Base-by-base conservation (phyloP, 2,888 invertebrate species). In the Coenonympha arcania region DNA sequence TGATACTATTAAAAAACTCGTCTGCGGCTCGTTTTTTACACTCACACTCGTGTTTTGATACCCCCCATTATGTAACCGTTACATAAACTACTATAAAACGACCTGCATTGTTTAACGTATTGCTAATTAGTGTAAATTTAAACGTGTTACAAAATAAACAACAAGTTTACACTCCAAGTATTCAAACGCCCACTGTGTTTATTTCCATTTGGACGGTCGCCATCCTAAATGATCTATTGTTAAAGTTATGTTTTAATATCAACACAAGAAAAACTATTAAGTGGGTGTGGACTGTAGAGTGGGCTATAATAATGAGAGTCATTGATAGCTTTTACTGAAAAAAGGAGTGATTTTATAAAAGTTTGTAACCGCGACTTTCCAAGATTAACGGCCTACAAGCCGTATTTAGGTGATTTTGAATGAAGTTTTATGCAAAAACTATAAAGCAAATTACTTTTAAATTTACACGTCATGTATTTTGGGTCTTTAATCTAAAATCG, bases 221-320 rank as follows among this genome's bases (percentile, higher is more conserved):
- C 69, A 69, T 59, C 57, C 44, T 56, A 60, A 62, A 59, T 56
- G 57, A 59, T 62, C 62, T 65, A 69, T 65, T 68, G 64, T 67
- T 62, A 58, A 58, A 57, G 57, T 60, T 59, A 50, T 53, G 60
- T 54, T 59, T 55, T 60, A 60, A 62, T 62, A 53, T 44, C 44
- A 42, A 54, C 49, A 42, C 45, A 56, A 50, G 30, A 28, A 46
- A 30, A 40, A 45, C 22, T 31, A 24, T 24, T 22, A 37, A 37
- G 37, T 37, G 20, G 13, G 26, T 26, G 28, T 28, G 11, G 11
- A 28, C 6, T 2, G 0, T 3, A 9, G n/a, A 28, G 0, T 3
- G 4, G n/a, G 11, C 26, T 28, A 28, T 28, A 3, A 2, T 11
- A 24, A 9, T 9, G 9, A 9, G 24, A 9, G 9, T 26, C 31